Conservation (phyloP, 2,113 vertebrate species). For the Phrynosoma platyrhinos region DNA sequence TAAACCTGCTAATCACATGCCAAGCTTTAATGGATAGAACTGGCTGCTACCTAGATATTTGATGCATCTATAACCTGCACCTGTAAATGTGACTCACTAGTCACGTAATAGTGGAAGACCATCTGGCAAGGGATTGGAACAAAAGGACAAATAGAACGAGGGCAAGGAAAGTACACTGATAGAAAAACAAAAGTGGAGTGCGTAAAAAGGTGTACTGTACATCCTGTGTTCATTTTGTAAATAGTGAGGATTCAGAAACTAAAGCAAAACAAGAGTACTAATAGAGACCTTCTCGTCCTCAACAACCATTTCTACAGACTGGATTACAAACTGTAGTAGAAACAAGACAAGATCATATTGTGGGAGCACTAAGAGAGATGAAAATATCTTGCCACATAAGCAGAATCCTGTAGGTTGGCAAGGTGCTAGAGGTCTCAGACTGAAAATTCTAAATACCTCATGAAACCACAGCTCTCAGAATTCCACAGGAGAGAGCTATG, state of each 20-base stretch:
- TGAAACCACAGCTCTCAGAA: too few species aligned
- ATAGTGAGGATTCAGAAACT: background rate
- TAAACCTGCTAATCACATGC: slow-evolving; percentile 51
- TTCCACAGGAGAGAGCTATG: too few species aligned
- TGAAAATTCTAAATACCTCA: too few species aligned
- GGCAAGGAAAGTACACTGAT: background rate
- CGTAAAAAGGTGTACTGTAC: slow-evolving; percentile 17
- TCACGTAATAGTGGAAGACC: background rate
- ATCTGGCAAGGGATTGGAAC: slow-evolving; percentile 50
- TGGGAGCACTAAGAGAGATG: background rate
- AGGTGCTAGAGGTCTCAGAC: too few species aligned
- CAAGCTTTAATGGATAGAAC: slow-evolving; percentile 39
- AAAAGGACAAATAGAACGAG: slow-evolving; percentile 20
- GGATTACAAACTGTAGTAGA: background rate
- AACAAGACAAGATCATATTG: background rate
- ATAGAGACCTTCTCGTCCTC: slow-evolving; percentile 5
- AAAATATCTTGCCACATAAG: background rate
- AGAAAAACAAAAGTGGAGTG: background rate
- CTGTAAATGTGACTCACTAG: slow-evolving; percentile 42
- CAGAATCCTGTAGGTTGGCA: too few species aligned
- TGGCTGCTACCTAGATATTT: slow-evolving; percentile 49
- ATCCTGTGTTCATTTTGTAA: slow-evolving; percentile 19
- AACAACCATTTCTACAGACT: background rate
- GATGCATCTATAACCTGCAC: slow-evolving; percentile 13
- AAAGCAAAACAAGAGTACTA: background rate